Conservation (phyloP, 2,888 invertebrate species). For the Hypselothyrea guttata region DNA sequence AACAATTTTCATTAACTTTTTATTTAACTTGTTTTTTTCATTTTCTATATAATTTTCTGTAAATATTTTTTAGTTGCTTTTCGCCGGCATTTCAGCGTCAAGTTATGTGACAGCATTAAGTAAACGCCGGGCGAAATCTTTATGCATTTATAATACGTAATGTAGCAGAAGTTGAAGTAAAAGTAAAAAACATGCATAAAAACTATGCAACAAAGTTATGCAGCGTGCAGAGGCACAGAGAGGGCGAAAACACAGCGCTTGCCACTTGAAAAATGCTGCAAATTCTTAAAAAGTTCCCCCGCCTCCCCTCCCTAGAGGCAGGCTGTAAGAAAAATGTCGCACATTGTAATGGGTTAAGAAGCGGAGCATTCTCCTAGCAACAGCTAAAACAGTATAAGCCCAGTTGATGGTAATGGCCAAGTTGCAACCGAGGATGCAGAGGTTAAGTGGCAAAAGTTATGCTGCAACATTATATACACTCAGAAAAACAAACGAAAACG, state of each 20-base stretch:
- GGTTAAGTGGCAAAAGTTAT: too few relatives aligned
- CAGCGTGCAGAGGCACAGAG: constrained; percentile 65
- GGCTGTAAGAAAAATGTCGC: constrained; percentile 52
- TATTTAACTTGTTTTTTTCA: constrained; percentile 27
- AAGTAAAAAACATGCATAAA: constrained; percentile 54
- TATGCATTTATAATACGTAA: constrained; percentile 75
- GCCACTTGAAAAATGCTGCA: constrained; percentile 68
- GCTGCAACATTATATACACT: too few relatives aligned
- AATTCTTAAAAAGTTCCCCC: constrained; percentile 29
- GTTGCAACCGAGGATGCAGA: constrained; percentile 61
- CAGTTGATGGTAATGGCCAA: constrained; percentile 30
- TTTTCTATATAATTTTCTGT: constrained; percentile 2
- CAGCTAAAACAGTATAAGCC: not conserved
- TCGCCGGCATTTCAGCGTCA: constrained; percentile 3
- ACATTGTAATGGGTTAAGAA: constrained; percentile 71
- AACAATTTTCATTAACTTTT: too few relatives aligned
- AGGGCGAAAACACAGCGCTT: constrained; percentile 58
- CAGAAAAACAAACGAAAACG: too few relatives aligned
- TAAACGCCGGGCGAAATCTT: constrained; percentile 71
- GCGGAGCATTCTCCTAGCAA: not conserved
- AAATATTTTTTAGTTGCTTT: not conserved
- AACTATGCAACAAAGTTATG: constrained; percentile 76
- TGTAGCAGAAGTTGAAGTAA: constrained; percentile 47
- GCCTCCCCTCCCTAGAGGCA: not conserved
- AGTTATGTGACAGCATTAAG: constrained; percentile 70